Conservation (phyloP, 1,140 invertebrate genomes). For the Hycleus cichorii region DNA sequence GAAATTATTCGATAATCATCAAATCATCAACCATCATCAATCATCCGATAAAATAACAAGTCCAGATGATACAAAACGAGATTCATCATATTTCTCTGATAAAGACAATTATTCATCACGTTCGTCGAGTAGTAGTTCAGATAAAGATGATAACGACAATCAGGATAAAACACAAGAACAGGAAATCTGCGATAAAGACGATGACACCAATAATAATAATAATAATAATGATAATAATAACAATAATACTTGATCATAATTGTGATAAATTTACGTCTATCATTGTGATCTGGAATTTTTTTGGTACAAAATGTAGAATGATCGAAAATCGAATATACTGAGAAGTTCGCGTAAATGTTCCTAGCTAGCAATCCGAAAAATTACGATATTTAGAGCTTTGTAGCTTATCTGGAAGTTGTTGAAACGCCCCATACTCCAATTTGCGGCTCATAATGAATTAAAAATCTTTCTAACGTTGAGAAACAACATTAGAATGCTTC, state of each 20-base stretch:
- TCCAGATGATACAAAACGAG: constrained; percentile 38
- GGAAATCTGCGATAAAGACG: constrained; percentile 19
- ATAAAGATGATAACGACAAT: constrained; percentile 35
- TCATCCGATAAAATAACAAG: constrained; percentile 36
- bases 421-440: too few species aligned
- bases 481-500: too few species aligned
- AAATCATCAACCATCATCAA: constrained; percentile 26
- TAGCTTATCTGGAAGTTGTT: too few species aligned
- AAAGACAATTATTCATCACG: constrained; percentile 49
- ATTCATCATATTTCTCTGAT: constrained; percentile 51
- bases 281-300: not conserved
- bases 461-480: too few species aligned
- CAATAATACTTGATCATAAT: constrained; percentile 26
- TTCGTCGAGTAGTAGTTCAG: constrained; percentile 44
- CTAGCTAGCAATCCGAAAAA: too few species aligned
- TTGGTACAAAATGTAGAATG: not conserved
- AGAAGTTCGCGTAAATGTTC: too few species aligned
- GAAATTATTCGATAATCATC: constrained; percentile 42
- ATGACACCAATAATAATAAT: not conserved
- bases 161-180: constrained; percentile 15
- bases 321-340: too few species aligned
- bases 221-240: constrained; percentile 16
- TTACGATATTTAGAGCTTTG: too few species aligned
- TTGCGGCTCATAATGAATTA: too few species aligned
- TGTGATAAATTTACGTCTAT: constrained; percentile 2